Conservation (phyloP, 2,797 vertebrate species). For the Knipowitschia caucasica region DNA sequence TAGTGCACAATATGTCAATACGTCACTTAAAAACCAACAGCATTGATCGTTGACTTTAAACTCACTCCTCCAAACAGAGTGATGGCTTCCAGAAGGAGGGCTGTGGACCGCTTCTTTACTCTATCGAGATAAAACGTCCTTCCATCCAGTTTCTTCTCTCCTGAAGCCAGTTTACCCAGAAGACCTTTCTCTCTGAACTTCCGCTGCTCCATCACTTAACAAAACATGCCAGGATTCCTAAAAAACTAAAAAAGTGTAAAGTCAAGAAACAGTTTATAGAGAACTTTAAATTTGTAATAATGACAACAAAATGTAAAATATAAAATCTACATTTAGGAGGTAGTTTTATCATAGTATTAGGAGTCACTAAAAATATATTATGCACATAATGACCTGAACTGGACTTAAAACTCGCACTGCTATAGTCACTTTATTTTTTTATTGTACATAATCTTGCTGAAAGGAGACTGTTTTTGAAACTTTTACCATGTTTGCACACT, state of each 20-base stretch:
- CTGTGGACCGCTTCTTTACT: constrained; percentile 72
- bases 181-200: constrained; percentile 34
- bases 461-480: too few relatives aligned
- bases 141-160: constrained; percentile 73
- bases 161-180: constrained; percentile 49
- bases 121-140: constrained; percentile 86
- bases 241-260: background rate
- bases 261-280: too few relatives aligned
- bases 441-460: too few relatives aligned
- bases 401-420: too few relatives aligned
- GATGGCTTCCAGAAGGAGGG: constrained; percentile 74
- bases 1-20: background rate
- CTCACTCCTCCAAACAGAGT: constrained; percentile 81
- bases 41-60: background rate
- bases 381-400: too few relatives aligned
- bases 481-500: too few relatives aligned
- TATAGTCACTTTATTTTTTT: too few relatives aligned
- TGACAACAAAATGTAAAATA: too few relatives aligned
- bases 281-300: too few relatives aligned
- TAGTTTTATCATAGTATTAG: too few relatives aligned
- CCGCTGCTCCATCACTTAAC: constrained; percentile 49
- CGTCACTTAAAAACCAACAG: background rate
- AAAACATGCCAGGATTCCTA: constrained; percentile 23
- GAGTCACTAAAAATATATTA: too few relatives aligned
- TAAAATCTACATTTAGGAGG: too few relatives aligned